Evolutionary conservation across 2,888 invertebrate genomes (phyloP).

Genomic region (Eutolmus rufibarbis): DNA sequence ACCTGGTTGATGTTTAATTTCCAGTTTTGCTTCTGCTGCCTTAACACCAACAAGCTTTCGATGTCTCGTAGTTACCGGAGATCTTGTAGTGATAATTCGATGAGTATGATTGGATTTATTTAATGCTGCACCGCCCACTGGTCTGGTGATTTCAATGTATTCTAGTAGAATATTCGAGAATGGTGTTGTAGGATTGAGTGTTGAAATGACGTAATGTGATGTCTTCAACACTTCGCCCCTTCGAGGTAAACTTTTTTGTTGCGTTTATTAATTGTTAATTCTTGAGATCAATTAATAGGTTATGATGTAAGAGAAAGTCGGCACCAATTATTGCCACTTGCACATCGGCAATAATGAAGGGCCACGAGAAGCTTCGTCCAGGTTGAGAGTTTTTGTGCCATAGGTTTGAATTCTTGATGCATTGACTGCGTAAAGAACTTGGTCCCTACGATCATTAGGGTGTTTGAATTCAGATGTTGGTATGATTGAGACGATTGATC

Average conservation of each 20-base stretch:
- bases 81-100: neutral
- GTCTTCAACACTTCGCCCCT: neutral
- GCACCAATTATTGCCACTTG: too few relatives aligned
- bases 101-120: neutral
- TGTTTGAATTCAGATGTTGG: too few relatives aligned
- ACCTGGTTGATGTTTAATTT: too few relatives aligned
- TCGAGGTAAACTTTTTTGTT: neutral
- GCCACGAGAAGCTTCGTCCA: too few relatives aligned
- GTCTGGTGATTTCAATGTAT: neutral
- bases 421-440: too few relatives aligned
- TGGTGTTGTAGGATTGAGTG: neutral
- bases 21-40: too few relatives aligned
- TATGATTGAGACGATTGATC: too few relatives aligned
- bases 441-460: too few relatives aligned
- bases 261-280: neutral
- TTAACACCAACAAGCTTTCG: too few relatives aligned
- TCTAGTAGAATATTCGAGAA: neutral
- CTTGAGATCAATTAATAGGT: neutral
- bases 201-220: neutral
- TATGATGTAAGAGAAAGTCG: constrained; percentile 56
- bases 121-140: neutral
- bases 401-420: too few relatives aligned
- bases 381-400: too few relatives aligned
- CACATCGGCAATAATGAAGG: too few relatives aligned
- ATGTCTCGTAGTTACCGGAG: neutral